These are phyloP conservation scores for Gasterosteus nipponicus DNA, from an alignment of 2,113 vertebrate species.

Conservation along the genomic window DNA sequence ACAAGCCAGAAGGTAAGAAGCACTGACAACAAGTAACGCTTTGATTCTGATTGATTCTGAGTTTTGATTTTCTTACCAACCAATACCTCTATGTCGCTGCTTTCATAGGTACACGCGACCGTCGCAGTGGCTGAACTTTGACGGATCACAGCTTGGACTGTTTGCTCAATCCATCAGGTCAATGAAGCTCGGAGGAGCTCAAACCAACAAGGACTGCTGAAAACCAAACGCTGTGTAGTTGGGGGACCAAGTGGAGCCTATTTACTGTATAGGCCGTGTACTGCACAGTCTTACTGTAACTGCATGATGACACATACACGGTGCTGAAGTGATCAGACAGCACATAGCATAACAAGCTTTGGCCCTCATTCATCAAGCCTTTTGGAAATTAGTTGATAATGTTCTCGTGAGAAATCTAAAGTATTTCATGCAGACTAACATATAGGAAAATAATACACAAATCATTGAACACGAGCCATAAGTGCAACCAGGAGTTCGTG, in stretches of 20 bases:
- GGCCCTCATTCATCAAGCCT: slow-evolving; percentile 22
- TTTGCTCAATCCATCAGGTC: slow-evolving; percentile 86
- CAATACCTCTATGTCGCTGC: slow-evolving; percentile 11
- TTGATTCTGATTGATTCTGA: too few species aligned
- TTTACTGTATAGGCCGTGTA: neutral
- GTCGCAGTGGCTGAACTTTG: slow-evolving; percentile 91
- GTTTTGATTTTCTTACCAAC: neutral
- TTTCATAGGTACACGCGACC: slow-evolving; percentile 80
- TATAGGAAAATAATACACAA: too few species aligned
- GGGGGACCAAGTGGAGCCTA: neutral
- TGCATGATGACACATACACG: slow-evolving; percentile 41
- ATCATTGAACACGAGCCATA: too few species aligned
- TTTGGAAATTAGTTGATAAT: neutral
- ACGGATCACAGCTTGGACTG: slow-evolving; percentile 87
- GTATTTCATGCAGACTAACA: too few species aligned
- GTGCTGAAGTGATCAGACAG: slow-evolving; percentile 28
- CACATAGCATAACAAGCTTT: slow-evolving; percentile 23
- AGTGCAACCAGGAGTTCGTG: too few species aligned
- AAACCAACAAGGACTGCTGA: slow-evolving; percentile 26
- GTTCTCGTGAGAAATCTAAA: too few species aligned
- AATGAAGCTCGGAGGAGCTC: slow-evolving; percentile 78
- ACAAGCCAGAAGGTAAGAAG: slow-evolving; percentile 82
- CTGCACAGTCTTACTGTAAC: slow-evolving; percentile 9
- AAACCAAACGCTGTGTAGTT: neutral
- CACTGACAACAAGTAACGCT: neutral